A percentile compares a stretch with the other conserved stretches of the same genome.
Conservation (phyloP, 2,888 invertebrate species). For the Eupithecia vulgata region DNA sequence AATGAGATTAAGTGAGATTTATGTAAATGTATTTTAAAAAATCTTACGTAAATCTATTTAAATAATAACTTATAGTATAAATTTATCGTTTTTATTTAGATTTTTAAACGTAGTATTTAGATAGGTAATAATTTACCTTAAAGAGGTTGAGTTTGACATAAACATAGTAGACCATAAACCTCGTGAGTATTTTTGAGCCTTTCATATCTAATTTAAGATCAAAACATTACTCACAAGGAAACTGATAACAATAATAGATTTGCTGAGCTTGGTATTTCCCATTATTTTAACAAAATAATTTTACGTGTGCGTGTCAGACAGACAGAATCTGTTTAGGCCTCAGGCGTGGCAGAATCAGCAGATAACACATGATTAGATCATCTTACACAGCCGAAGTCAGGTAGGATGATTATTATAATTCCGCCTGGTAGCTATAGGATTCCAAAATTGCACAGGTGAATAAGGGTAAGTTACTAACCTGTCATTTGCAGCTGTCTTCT, state of each 20-base stretch:
- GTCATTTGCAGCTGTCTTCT: conserved; percentile 82
- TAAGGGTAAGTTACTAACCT: conserved; percentile 62
- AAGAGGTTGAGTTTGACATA: neutral
- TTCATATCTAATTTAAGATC: too few relatives aligned
- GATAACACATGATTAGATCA: conserved; percentile 45
- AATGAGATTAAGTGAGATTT: neutral
- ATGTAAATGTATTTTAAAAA: neutral
- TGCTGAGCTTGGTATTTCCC: neutral
- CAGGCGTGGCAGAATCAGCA: conserved; percentile 50
- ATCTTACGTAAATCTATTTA: neutral
- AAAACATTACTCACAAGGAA: neutral
- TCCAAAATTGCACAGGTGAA: conserved; percentile 39
- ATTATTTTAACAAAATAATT: neutral
- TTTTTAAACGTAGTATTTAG: neutral
- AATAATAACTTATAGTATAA: neutral
- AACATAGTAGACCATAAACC: too few relatives aligned
- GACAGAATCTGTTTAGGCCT: conserved; percentile 27
- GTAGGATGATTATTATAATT: conserved; percentile 44
- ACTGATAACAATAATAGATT: neutral
- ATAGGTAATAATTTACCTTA: neutral
- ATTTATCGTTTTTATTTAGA: neutral
- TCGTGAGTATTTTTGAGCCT: too few relatives aligned
- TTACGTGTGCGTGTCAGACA: conserved; percentile 15
- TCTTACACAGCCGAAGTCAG: conserved; percentile 37
- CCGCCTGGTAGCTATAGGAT: conserved; percentile 41